These are phyloP conservation scores for Conopomorpha cramerella DNA, from an alignment of 1,140 invertebrate genomes.

Conservation along the genomic window DNA sequence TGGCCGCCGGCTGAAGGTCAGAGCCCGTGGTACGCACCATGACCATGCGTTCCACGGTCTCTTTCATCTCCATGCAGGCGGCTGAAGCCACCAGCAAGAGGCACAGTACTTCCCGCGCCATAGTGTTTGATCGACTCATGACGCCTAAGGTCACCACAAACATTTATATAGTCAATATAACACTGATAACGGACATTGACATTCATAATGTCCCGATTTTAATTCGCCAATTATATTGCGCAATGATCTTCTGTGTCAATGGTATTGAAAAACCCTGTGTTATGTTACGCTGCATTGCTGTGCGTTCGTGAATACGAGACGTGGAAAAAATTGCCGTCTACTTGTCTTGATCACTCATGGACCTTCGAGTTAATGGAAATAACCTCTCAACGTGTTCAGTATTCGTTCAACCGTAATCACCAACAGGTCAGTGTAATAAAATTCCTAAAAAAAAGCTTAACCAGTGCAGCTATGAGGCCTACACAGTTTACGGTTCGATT, in stretches of 20 bases:
- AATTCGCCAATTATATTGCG: conserved; percentile 40
- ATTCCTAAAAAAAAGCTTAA: too few species aligned
- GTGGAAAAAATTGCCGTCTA: too few species aligned
- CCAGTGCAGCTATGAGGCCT: too few species aligned
- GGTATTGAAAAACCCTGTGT: conserved; percentile 49
- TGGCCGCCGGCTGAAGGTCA: conserved; percentile 55
- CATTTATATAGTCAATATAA: conserved; percentile 47
- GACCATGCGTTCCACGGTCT: conserved; percentile 51
- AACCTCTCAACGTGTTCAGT: too few species aligned
- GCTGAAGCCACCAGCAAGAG: conserved; percentile 14
- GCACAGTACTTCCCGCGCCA: conserved; percentile 23
- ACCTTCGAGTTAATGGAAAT: too few species aligned
- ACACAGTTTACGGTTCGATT: too few species aligned
- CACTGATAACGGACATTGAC: conserved; percentile 31
- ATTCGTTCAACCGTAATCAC: too few species aligned
- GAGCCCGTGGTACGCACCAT: conserved; percentile 50
- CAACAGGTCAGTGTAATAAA: too few species aligned
- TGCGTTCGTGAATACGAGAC: too few species aligned
- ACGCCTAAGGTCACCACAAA: conserved; percentile 28
- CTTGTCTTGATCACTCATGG: too few species aligned
- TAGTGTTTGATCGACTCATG: conserved; percentile 29
- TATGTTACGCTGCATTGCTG: conserved; percentile 34
- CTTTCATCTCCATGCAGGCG: conserved; percentile 41
- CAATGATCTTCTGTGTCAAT: conserved; percentile 53
- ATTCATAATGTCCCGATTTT: conserved; percentile 43